Conservation (phyloP, 2,888 invertebrate genomes). For the Pterostichus madidus region DNA sequence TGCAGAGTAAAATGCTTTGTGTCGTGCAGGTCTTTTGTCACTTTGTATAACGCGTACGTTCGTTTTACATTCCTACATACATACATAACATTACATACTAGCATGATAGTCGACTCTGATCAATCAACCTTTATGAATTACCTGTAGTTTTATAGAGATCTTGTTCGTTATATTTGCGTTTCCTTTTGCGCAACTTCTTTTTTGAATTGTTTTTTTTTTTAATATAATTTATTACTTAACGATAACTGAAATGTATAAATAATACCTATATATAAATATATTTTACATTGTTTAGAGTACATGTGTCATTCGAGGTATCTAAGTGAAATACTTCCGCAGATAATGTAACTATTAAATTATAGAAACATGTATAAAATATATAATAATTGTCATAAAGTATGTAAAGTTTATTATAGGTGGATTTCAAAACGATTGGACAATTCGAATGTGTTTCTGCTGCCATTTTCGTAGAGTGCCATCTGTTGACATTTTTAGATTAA, state of each 20-base stretch:
- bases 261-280: conserved; percentile 64
- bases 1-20: conserved; percentile 56
- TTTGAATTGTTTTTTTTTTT: conserved; percentile 37
- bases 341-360: conserved; percentile 64
- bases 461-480: conserved; percentile 65
- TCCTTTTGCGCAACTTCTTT: conserved; percentile 33
- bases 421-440: conserved; percentile 57
- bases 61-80: conserved; percentile 61
- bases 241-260: conserved; percentile 59
- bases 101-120: conserved; percentile 36
- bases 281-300: conserved; percentile 65
- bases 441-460: conserved; percentile 62
- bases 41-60: conserved; percentile 53
- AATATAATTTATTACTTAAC: conserved; percentile 58
- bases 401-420: conserved; percentile 64
- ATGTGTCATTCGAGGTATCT: conserved; percentile 65
- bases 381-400: conserved; percentile 65
- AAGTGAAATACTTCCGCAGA: conserved; percentile 61
- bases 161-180: conserved; percentile 46
- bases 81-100: conserved; percentile 29
- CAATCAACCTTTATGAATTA: conserved; percentile 22
- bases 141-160: conserved; percentile 39
- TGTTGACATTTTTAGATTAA: conserved; percentile 38
- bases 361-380: conserved; percentile 66
- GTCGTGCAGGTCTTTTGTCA: conserved; percentile 52